Evolutionary conservation across 2,888 invertebrate genomes (phyloP), one percentile per base, ranked within the genome.

Genomic region (Amphipyra tragopoginis): DNA sequence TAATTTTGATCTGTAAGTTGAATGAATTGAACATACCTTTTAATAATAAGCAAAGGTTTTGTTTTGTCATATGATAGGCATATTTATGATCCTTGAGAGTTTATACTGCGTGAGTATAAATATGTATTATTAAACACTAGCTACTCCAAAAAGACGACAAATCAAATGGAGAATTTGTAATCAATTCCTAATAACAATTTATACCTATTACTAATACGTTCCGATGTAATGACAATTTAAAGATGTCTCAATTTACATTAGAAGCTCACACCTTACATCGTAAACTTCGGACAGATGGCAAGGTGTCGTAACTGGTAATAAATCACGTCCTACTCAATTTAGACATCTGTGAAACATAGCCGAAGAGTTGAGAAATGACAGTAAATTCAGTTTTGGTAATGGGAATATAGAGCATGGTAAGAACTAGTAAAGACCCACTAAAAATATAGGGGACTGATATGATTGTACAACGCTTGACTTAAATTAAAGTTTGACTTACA

Each of bases 301-400:
- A 10, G 9, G 36, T 68, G 52, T 52, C 50, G 72, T 38, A 64
- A 68, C 36, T 13, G 13, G 8, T 43, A 5, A 58, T 55, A 61
- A 69, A 74, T 55, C 38, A 34, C 40, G 21, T 3, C 15, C 38
- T 15, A 53, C 45, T 50, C 1, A 15, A 44, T 44, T 0, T 62
- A 33, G 5, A 49, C 6, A 40, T 44, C 21, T 61, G n/a, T 9
- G 9, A 33, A 47, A 9, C 14, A 21, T 5, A 1, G 2, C 14
- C 40, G 3, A 29, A 6, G 33, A 1, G 26, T 8, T 6, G 4
- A 14, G 6, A 44, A 40, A 55, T 21, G 29, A 2, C 1, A 13
- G 8, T 40, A 40, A 14, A 8, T 0, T 1, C 13, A 29, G 6
- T n/a, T 2, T n/a, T 10, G 10, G 10, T 8, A 1, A 10, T 10